Evolutionary conservation across 2,888 invertebrate species (phyloP), one percentile per base, ranked within the genome.

Genomic region (Elysia crispata): DNA sequence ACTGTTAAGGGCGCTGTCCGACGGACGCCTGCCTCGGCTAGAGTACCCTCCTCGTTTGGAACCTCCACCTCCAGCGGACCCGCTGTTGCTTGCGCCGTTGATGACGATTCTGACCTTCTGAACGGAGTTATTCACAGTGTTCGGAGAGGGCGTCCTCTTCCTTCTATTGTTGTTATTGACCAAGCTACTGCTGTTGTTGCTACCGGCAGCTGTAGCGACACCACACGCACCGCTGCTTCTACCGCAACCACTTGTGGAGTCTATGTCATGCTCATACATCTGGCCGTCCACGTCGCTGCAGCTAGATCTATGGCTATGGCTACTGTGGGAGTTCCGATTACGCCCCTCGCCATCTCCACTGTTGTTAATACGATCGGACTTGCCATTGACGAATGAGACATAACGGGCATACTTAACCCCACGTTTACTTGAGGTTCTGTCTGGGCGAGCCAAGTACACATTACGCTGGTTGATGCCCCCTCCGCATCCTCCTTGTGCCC

Each of bases 1-100:
- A 81, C 88, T 89, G 83, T 89, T 89, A 49, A 90, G 84, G 54
- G 90, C 90, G 81, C 84, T 87, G 80, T 90, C 90, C 30, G 88
- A 85, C 31, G 78, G 80, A 3, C 84, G 80, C n/a, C 69, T 57
- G 25, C 67, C 73, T 20, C 25, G 41, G 67, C 50, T 67, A 50
- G 13, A 8, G 60, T 20, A 5, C 1, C 31, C 25, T 28, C 18
- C 31, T 31, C 33, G n/a, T 23, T 28, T 25, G 18, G 18, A 18
- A 30, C 18, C n/a, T 31, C 33, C 28, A 20, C 67, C 6, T 3
- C 1, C 18, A 5, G 31, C 67, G 15, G 25, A 23, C 30, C 3
- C 31, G 41, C 70, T 41, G n/a, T 1, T n/a, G 18, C 70, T 3
- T 5, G 60, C 6, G 20, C 33, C 33, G 70, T n/a, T 70, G 30